Evolutionary conservation across 2,888 invertebrate species (phyloP).

Genomic region (Pinctada fucata): DNA sequence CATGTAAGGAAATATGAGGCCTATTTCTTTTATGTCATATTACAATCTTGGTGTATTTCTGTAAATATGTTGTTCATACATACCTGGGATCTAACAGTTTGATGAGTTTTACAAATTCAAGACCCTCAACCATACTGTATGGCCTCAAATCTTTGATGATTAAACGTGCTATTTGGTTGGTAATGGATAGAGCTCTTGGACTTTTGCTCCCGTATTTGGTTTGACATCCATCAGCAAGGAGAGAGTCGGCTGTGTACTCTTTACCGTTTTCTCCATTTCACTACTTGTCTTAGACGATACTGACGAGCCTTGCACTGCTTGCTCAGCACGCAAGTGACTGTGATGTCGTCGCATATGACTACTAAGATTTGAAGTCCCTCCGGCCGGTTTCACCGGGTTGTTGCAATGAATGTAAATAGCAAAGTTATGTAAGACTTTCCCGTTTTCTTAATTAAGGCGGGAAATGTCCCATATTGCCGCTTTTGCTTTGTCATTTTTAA

Average conservation of each 20-base stretch:
- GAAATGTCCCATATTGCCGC: background rate
- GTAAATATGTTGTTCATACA: background rate
- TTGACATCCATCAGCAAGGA: background rate
- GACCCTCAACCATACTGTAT: background rate
- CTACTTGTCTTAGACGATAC: background rate
- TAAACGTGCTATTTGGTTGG: background rate
- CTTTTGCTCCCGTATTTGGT: background rate
- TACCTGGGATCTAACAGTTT: background rate
- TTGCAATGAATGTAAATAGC: background rate
- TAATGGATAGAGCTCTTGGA: background rate
- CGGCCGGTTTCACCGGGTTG: background rate
- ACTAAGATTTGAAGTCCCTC: background rate
- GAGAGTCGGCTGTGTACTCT: background rate
- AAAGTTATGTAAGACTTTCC: background rate
- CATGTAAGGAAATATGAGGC: no score
- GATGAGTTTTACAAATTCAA: background rate
- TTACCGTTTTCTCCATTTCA: background rate
- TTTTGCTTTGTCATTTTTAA: background rate
- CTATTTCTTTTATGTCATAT: no score
- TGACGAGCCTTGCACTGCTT: background rate
- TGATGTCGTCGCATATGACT: background rate
- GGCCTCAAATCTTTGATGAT: background rate
- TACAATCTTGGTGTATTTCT: background rate
- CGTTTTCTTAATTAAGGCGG: background rate
- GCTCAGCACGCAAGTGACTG: background rate